These are phyloP conservation scores for Seriola aureovittata DNA, from an alignment of 2,113 vertebrate genomes.

Conservation along the genomic window DNA sequence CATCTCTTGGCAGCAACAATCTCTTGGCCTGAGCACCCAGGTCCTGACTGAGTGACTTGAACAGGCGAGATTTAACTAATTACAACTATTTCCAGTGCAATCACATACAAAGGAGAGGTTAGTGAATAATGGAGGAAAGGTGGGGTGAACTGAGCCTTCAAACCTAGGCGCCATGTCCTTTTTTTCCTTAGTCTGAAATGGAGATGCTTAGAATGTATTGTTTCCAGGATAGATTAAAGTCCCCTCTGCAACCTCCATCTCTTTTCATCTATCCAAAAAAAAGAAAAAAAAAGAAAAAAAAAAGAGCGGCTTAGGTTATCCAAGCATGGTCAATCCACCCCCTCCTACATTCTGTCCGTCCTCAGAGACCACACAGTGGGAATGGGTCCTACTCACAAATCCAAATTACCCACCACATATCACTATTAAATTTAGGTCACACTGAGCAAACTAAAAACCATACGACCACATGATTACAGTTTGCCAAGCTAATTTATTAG, in stretches of 20 bases:
- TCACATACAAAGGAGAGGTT: slow-evolving; percentile 82
- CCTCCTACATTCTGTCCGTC: slow-evolving; percentile 66
- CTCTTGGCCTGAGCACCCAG: slow-evolving; percentile 69
- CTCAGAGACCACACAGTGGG: slow-evolving; percentile 87
- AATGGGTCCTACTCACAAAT: slow-evolving; percentile 69
- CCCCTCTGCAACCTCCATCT: slow-evolving; percentile 52
- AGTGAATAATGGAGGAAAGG: slow-evolving; percentile 47
- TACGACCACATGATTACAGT: slow-evolving; percentile 80
- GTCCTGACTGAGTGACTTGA: slow-evolving; percentile 71
- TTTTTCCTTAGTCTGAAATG: slow-evolving; percentile 81
- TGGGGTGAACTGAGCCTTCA: slow-evolving; percentile 71
- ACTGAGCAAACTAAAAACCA: slow-evolving; percentile 76
- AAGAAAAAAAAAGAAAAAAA: slow-evolving; percentile 37
- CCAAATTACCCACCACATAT: slow-evolving; percentile 70
- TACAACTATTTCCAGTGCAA: slow-evolving; percentile 82
- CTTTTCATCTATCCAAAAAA: slow-evolving; percentile 20
- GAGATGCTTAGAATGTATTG: slow-evolving; percentile 81
- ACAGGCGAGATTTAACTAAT: slow-evolving; percentile 90
- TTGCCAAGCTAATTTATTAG: slow-evolving; percentile 64
- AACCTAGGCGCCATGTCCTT: slow-evolving; percentile 77
- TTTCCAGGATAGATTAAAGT: slow-evolving; percentile 78
- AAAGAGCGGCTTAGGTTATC: slow-evolving; percentile 86
- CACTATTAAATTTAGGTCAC: slow-evolving; percentile 68
- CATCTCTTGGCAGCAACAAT: slow-evolving; percentile 80
- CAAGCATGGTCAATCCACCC: slow-evolving; percentile 84